These are phyloP conservation scores for Prosapia bicincta DNA, from an alignment of 2,888 invertebrate species.

Conservation along the genomic window DNA sequence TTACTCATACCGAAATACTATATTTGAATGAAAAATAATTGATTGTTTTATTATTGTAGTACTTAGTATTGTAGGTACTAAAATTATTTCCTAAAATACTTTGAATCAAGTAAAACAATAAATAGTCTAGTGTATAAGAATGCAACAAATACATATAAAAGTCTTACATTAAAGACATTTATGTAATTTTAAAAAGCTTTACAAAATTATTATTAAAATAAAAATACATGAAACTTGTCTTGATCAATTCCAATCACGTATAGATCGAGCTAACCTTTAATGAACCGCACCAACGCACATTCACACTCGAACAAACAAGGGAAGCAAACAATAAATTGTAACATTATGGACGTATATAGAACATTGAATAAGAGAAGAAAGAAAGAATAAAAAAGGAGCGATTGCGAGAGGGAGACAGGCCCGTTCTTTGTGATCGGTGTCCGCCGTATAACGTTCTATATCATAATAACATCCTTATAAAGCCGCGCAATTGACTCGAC, in stretches of 20 bases:
- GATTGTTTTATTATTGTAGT: too few relatives aligned
- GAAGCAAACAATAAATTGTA: not conserved
- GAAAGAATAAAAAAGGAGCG: not conserved
- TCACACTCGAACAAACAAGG: not conserved
- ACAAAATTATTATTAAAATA: too few relatives aligned
- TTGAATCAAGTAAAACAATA: too few relatives aligned
- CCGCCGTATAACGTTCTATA: not conserved
- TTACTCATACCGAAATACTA: too few relatives aligned
- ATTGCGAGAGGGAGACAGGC: not conserved
- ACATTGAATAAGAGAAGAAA: not conserved
- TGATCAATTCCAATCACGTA: not conserved
- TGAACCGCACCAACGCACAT: not conserved
- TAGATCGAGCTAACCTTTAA: not conserved
- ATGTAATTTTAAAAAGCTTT: too few relatives aligned
- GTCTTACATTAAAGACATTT: too few relatives aligned
- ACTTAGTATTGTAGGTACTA: too few relatives aligned
- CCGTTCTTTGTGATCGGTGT: not conserved
- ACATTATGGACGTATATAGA: not conserved
- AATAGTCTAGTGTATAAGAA: too few relatives aligned
- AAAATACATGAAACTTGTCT: too few relatives aligned
- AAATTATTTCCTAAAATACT: too few relatives aligned
- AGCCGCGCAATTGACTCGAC: not conserved
- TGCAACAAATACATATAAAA: too few relatives aligned
- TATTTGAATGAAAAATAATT: too few relatives aligned
- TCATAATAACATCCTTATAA: not conserved